Evolutionary conservation across 2,113 vertebrate species (phyloP), one percentile per base, ranked within the genome.

Genomic region (Corydoras maculifer): DNA sequence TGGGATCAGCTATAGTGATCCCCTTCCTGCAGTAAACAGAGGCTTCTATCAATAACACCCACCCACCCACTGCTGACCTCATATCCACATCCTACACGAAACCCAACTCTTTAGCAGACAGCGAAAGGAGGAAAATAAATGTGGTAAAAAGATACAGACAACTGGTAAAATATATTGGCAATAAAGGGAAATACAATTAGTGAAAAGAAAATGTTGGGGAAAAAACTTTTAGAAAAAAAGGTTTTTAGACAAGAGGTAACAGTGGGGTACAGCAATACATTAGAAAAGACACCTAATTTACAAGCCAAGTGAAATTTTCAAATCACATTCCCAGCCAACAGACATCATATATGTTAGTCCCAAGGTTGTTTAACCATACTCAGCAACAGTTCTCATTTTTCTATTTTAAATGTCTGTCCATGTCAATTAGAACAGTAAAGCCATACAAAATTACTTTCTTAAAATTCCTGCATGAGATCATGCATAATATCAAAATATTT

Each of bases 351-450:
- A 74, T 59, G 53, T 74, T 30, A 74, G 66, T 76, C 76, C 76
- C 35, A 69, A 71, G 53, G 49, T 62, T 51, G 71, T 15, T 53
- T 55, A 81, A 70, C 57, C 25, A 72, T 58, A 73, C 82, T 75
- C 76, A 76, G 75, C 68, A 58, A 31, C 68, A 58, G 67, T 58
- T 81, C 67, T 35, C 62, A 78, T 77, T 80, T 68, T 60, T 29
- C 63, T 15, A 57, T 82, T 78, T 82, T 72, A 58, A 65, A 82
- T 82, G 81, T 79, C 87, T 89, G 87, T 79, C 80, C 78, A 89
- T 87, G 85, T 87, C 73, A 73, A 67, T 61, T 70, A 69, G 59
- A 70, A 58, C 72, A 68, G 74, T 70, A 70, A 74, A 50, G 81
- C 72, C 73, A 43, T 74, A 74, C 65, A 73, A 5, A 76, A 31